Conservation (phyloP, 2,797 vertebrate genomes). For the Sebastes diploproa region DNA sequence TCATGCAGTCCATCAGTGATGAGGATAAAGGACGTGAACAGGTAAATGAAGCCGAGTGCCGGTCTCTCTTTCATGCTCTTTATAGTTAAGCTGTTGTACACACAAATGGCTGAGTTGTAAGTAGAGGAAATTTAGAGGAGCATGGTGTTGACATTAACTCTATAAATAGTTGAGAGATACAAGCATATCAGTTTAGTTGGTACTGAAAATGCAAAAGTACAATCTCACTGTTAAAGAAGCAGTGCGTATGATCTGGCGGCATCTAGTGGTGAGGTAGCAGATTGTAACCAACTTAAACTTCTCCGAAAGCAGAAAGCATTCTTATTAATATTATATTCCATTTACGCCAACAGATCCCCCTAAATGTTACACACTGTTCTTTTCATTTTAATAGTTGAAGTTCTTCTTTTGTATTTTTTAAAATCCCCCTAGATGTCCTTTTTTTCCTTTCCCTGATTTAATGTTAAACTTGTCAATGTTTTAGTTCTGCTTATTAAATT, state of each 20-base stretch:
- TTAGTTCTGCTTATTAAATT: background rate
- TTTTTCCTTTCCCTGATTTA: background rate
- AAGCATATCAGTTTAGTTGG: background rate
- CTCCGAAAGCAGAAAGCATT: background rate
- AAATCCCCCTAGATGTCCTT: background rate
- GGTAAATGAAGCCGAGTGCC: slow-evolving; percentile 48
- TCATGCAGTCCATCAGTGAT: slow-evolving; percentile 94
- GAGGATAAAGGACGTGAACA: slow-evolving; percentile 65
- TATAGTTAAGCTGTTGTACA: background rate
- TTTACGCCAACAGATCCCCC: background rate
- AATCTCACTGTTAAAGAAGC: background rate
- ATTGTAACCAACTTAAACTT: background rate
- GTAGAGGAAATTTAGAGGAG: background rate
- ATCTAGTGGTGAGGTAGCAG: background rate
- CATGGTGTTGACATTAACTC: background rate
- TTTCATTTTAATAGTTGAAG: too few species aligned
- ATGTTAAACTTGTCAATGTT: background rate
- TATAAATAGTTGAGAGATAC: background rate
- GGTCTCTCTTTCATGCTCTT: background rate
- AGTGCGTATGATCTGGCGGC: background rate
- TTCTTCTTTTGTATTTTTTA: background rate
- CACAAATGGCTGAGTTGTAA: background rate
- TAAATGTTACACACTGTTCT: background rate
- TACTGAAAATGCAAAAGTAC: background rate
- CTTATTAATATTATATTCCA: background rate